These are phyloP conservation scores for Sylvietta virens DNA, from an alignment of 2,113 vertebrate genomes.

Conservation along the genomic window DNA sequence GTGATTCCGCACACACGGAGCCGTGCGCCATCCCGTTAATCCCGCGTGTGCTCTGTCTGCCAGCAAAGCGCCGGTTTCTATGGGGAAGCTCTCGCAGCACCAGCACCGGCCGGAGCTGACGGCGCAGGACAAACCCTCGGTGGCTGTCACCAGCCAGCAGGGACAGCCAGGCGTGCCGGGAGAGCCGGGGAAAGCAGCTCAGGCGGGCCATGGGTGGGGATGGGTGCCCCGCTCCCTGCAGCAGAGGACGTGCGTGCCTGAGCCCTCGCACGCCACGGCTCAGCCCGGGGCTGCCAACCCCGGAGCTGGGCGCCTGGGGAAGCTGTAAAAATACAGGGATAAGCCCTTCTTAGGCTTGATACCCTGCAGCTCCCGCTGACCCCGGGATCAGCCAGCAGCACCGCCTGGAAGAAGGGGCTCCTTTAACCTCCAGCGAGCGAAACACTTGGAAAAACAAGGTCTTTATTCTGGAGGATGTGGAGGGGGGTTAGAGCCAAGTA, in stretches of 20 bases:
- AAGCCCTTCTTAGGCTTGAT: neutral
- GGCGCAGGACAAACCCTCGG: neutral
- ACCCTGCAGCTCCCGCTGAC: neutral
- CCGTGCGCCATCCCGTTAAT: fast-evolving
- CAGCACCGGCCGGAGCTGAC: fast-evolving
- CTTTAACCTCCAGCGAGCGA: neutral
- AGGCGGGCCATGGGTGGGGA: fast-evolving
- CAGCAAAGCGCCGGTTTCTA: neutral
- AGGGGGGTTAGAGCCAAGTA: fast-evolving
- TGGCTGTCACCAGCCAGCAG: neutral
- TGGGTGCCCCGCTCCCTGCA: fast-evolving
- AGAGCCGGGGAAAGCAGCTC: neutral
- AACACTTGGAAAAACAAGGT: neutral
- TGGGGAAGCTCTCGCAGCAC: neutral
- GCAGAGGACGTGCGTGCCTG: neutral
- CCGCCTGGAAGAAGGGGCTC: fast-evolving
- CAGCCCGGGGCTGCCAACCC: neutral
- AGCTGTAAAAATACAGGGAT: neutral
- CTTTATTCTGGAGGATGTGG: neutral
- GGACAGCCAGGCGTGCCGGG: fast-evolving
- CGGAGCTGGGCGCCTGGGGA: neutral
- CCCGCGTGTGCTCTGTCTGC: fast-evolving
- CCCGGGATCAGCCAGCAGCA: neutral
- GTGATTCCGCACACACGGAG: fast-evolving
- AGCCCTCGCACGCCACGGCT: neutral